Evolutionary conservation across 1,140 invertebrate genomes (phyloP).

Genomic region (Orussus abietinus): DNA sequence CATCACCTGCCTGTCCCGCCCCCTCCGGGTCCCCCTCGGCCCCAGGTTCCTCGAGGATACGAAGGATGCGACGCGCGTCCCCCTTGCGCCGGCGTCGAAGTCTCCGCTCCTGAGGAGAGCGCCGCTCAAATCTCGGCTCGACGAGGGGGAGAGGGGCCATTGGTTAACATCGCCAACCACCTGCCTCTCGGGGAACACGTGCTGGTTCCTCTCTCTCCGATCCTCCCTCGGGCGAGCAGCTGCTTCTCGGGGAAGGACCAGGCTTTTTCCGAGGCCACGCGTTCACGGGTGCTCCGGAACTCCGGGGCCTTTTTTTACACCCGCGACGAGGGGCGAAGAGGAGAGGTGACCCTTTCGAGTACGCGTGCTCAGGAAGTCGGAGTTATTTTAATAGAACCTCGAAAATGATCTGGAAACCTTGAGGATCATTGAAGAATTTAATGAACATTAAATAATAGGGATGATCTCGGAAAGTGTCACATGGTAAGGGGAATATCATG

Average conservation of each 20-base stretch:
- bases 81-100: background rate
- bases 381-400: too few relatives aligned
- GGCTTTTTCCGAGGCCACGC: too few relatives aligned
- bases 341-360: too few relatives aligned
- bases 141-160: constrained; percentile 35
- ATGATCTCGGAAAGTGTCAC: too few relatives aligned
- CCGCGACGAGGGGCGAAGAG: too few relatives aligned
- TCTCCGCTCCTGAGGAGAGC: background rate
- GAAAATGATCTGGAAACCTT: too few relatives aligned
- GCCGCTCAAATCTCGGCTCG: constrained; percentile 34
- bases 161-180: constrained; percentile 44
- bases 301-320: too few relatives aligned
- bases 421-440: too few relatives aligned
- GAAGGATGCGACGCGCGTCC: background rate
- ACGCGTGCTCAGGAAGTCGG: too few relatives aligned
- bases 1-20: constrained; percentile 26
- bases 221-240: constrained; percentile 31
- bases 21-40: constrained; percentile 9
- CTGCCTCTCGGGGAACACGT: constrained; percentile 44
- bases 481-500: too few relatives aligned
- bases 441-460: too few relatives aligned
- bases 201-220: constrained; percentile 24
- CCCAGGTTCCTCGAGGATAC: background rate
- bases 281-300: too few relatives aligned
- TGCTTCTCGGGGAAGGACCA: constrained; percentile 24